Percentiles rank a stretch among this genome's conserved stretches.
phyloP scores from a whole-genome alignment of 2,888 invertebrate species.

The Leptothorax acervorum region DNA sequence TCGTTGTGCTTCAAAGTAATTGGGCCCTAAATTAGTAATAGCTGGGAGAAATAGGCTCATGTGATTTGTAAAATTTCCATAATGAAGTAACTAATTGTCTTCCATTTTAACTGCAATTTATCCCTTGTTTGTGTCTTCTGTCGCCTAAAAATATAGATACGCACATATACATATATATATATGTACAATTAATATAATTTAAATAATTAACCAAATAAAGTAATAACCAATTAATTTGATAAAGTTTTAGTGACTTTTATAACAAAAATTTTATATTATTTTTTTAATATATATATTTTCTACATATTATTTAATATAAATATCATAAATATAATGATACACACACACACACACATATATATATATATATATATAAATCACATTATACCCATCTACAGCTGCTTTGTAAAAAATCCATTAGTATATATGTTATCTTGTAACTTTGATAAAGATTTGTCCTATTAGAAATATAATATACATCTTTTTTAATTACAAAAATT shows the following conservation, averaged over 20 bases:
- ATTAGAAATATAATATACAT: neutral
- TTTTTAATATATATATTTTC: no score
- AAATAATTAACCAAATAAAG: no score
- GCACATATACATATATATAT: no score
- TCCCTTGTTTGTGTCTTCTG: neutral
- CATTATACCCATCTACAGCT: neutral
- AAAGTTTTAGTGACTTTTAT: no score
- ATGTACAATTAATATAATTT: neutral
- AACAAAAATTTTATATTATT: no score
- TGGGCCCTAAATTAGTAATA: neutral
- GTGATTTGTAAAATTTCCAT: neutral
- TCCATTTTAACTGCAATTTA: neutral
- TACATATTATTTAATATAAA: no score
- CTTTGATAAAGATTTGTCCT: neutral
- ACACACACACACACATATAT: no score
- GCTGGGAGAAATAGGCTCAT: neutral
- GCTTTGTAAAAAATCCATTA: neutral
- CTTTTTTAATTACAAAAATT: neutral
- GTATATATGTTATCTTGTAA: neutral
- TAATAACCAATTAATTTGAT: no score
- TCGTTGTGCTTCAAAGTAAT: neutral
- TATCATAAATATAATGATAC: no score
- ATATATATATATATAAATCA: no score
- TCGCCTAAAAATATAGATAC: no score
- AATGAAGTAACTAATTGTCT: neutral